Conservation (phyloP, 2,113 vertebrate species). For the Climacteris rufus region DNA sequence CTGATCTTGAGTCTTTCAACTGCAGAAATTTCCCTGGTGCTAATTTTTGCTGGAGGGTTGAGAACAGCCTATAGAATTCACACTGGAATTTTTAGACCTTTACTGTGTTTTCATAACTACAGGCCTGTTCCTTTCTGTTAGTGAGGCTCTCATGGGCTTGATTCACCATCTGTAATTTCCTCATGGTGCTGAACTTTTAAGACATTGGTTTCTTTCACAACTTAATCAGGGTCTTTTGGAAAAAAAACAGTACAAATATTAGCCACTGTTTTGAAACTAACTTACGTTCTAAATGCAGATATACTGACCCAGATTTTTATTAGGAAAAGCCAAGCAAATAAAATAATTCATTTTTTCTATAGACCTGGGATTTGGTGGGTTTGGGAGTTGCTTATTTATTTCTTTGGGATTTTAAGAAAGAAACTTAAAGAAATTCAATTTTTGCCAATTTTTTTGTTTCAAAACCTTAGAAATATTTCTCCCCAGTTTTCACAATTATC, state of each 20-base stretch:
- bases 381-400: not conserved
- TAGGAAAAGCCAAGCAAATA: not conserved
- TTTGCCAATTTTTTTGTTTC: not conserved
- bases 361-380: not conserved
- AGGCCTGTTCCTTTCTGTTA: not conserved
- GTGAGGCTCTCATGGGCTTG: not conserved
- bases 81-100: constrained; percentile 1
- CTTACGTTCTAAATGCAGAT: not conserved
- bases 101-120: not conserved
- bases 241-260: not conserved
- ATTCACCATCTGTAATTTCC: constrained; percentile 28
- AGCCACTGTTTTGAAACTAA: not conserved
- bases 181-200: constrained; percentile 16
- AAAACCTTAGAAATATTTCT: not conserved
- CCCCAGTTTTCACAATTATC: not conserved
- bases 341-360: not conserved
- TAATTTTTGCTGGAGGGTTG: not conserved
- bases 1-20: not conserved
- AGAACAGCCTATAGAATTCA: not conserved
- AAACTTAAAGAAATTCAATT: not conserved
- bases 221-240: not conserved
- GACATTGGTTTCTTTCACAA: not conserved
- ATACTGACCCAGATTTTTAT: not conserved
- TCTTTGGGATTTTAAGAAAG: not conserved
- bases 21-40: not conserved